These are phyloP conservation scores for Salticus scenicus DNA, from an alignment of 2,888 invertebrate species.

Conservation along the genomic window DNA sequence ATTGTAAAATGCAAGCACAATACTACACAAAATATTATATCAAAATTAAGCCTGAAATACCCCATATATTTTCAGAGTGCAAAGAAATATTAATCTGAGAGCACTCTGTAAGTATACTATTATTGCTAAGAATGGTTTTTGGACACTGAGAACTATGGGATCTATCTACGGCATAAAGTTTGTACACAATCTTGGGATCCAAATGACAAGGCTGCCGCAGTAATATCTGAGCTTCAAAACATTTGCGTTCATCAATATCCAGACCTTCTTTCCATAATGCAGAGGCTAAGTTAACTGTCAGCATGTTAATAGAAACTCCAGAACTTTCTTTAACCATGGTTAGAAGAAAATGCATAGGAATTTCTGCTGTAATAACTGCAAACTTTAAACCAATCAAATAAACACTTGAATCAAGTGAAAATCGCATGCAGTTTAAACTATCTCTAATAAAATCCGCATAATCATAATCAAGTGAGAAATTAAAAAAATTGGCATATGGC, in stretches of 20 bases:
- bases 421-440: slow-evolving; percentile 26
- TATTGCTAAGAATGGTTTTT: neutral
- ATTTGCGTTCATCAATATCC: slow-evolving; percentile 26
- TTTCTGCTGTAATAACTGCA: slow-evolving; percentile 23
- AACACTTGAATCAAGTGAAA: slow-evolving; percentile 31
- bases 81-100: slow-evolving; percentile 40
- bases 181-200: slow-evolving; percentile 36
- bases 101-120: slow-evolving; percentile 20
- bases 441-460: slow-evolving; percentile 13
- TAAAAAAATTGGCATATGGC: neutral
- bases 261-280: slow-evolving; percentile 38
- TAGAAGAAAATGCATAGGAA: slow-evolving; percentile 6
- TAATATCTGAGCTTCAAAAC: slow-evolving; percentile 21
- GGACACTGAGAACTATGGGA: slow-evolving; percentile 21
- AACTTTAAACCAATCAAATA: slow-evolving; percentile 50
- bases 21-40: slow-evolving; percentile 10
- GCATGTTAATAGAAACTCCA: neutral
- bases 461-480: slow-evolving; percentile 27
- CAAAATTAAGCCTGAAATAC: slow-evolving; percentile 38
- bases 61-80: slow-evolving; percentile 45
- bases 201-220: slow-evolving; percentile 32
- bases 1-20: no score
- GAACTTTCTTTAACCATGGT: slow-evolving; percentile 1
- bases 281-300: slow-evolving; percentile 20
- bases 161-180: slow-evolving; percentile 19